Conservation (phyloP, 2,888 invertebrate genomes). For the Epirrita christyi region DNA sequence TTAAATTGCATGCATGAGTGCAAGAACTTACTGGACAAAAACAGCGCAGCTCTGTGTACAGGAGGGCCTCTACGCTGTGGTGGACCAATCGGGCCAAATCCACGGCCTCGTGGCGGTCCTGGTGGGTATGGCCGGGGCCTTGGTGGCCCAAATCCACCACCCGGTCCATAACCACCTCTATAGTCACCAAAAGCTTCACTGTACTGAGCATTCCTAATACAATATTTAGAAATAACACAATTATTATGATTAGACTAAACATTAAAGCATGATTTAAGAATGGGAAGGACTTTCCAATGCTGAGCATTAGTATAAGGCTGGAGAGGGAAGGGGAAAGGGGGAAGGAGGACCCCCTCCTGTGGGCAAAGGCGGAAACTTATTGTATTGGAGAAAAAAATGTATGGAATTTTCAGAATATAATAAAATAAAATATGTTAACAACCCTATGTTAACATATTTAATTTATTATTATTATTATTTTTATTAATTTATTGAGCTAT, state of each 20-base stretch:
- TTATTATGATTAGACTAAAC: too few species aligned
- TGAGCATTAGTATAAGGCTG: too few species aligned
- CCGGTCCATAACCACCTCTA: conserved; percentile 58
- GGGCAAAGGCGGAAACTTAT: too few species aligned
- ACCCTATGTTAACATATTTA: too few species aligned
- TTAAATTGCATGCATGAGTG: neutral
- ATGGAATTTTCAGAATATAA: neutral
- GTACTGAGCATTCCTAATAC: conserved; percentile 56
- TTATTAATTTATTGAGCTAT: too few species aligned
- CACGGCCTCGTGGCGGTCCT: conserved; percentile 8
- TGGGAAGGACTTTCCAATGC: too few species aligned
- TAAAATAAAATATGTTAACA: neutral
- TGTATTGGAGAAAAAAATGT: too few species aligned
- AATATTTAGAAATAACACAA: neutral
- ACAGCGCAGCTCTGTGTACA: conserved; percentile 35
- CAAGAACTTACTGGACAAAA: conserved; percentile 57
- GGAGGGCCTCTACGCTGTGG: conserved; percentile 1
- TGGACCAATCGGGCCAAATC: conserved; percentile 48
- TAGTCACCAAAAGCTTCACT: conserved; percentile 64
- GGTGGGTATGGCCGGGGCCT: conserved; percentile 21
- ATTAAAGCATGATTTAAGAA: too few species aligned
- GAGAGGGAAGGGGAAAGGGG: too few species aligned
- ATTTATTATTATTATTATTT: too few species aligned
- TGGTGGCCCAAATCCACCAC: conserved; percentile 42
- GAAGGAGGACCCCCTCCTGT: too few species aligned